These are phyloP conservation scores for Drosophila miranda DNA, from an alignment of 1,140 invertebrate genomes.

Conservation along the genomic window DNA sequence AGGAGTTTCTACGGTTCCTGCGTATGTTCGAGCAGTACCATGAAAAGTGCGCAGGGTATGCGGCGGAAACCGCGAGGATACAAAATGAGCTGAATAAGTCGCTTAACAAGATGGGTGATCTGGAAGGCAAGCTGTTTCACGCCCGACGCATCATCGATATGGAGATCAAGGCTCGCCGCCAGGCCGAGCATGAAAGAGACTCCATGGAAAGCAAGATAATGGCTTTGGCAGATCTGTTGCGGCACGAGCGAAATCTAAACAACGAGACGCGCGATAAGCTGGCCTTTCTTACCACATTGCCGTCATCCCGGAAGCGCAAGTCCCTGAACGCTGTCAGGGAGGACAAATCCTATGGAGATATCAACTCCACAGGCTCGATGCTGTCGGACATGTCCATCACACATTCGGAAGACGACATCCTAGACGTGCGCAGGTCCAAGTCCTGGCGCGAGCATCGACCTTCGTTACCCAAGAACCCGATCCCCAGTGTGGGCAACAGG, in stretches of 20 bases:
- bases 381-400: conserved; percentile 92
- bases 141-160: conserved; percentile 90
- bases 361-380: conserved; percentile 85
- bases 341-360: conserved; percentile 82
- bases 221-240: conserved; percentile 88
- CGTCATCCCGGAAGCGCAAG: conserved; percentile 67
- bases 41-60: conserved; percentile 86
- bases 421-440: conserved; percentile 85
- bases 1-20: conserved; percentile 89
- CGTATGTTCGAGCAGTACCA: conserved; percentile 88
- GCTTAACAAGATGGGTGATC: conserved; percentile 86
- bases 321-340: conserved; percentile 78
- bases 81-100: conserved; percentile 86
- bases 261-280: conserved; percentile 92
- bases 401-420: conserved; percentile 93
- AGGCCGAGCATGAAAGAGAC: conserved; percentile 86
- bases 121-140: conserved; percentile 90
- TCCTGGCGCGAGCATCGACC: conserved; percentile 88
- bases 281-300: conserved; percentile 87
- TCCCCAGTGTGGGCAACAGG: conserved; percentile 65
- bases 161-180: conserved; percentile 87
- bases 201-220: conserved; percentile 88
- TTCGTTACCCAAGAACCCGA: conserved; percentile 65
- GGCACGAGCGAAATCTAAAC: conserved; percentile 87
- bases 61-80: conserved; percentile 87